Evolutionary conservation across 2,797 vertebrate species (phyloP).

Genomic region (Bradypodion pumilum): DNA sequence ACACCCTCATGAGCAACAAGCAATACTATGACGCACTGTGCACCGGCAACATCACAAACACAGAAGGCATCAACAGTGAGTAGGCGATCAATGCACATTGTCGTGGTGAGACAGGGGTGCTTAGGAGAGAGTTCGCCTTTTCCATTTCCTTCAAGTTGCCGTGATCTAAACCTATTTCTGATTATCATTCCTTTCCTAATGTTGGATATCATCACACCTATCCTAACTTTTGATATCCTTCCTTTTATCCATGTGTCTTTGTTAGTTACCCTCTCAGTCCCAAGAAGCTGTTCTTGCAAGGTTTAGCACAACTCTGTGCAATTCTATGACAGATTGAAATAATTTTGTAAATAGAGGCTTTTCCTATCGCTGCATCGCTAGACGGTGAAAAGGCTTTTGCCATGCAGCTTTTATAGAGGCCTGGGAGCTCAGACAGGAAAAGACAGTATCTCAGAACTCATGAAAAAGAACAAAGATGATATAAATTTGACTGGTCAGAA

Average conservation of each 20-base stretch:
- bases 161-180: not conserved
- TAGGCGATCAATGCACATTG: conserved; percentile 11
- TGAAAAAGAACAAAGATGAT: too few relatives aligned
- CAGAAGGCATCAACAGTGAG: conserved; percentile 97
- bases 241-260: too few relatives aligned
- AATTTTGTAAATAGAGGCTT: not conserved
- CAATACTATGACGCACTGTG: conserved; percentile 97
- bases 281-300: too few relatives aligned
- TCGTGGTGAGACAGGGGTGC: not conserved
- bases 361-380: not conserved
- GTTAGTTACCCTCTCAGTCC: too few relatives aligned
- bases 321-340: not conserved
- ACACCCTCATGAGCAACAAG: conserved; percentile 98
- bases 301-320: not conserved
- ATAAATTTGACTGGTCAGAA: too few relatives aligned
- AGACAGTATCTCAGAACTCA: not conserved
- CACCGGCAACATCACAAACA: conserved; percentile 89
- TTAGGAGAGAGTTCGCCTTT: too few relatives aligned
- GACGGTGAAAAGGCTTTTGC: not conserved
- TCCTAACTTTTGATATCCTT: too few relatives aligned
- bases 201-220: too few relatives aligned
- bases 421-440: not conserved
- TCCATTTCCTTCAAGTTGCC: not conserved
- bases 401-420: not conserved
- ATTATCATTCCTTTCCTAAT: too few relatives aligned